These are phyloP conservation scores for Crioceris asparagi DNA, from an alignment of 2,888 invertebrate species.

Conservation along the genomic window DNA sequence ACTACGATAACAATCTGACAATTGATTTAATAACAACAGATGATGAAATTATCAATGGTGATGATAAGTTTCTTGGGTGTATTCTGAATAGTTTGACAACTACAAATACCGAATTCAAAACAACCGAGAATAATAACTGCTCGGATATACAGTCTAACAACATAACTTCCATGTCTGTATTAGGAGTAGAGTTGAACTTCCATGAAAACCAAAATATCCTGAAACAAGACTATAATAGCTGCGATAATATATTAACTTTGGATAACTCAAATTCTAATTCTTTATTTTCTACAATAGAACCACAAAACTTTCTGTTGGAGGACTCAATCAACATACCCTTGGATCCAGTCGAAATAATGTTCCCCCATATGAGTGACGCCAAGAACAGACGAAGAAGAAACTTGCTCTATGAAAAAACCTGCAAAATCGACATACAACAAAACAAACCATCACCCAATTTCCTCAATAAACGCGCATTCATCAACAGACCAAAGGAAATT, in stretches of 20 bases:
- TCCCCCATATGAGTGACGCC: slow-evolving; percentile 35
- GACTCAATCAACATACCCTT: slow-evolving; percentile 15
- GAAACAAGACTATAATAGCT: slow-evolving; percentile 21
- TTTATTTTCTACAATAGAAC: slow-evolving; percentile 24
- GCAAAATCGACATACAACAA: slow-evolving; percentile 16
- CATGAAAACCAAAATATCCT: slow-evolving; percentile 20
- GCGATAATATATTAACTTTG: slow-evolving; percentile 23
- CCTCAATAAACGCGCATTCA: not conserved
- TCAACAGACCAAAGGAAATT: slow-evolving; percentile 17
- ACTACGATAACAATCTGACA: too few species aligned
- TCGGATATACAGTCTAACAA: slow-evolving; percentile 13
- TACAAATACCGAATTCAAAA: slow-evolving; percentile 8
- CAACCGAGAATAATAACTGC: slow-evolving; percentile 11
- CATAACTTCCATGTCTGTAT: slow-evolving; percentile 26
- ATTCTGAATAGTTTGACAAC: slow-evolving; percentile 21
- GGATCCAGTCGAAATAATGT: slow-evolving; percentile 27
- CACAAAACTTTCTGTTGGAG: slow-evolving; percentile 20
- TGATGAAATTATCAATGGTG: slow-evolving; percentile 22
- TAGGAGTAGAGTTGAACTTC: slow-evolving; percentile 30
- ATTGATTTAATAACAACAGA: too few species aligned
- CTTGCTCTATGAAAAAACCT: slow-evolving; percentile 33
- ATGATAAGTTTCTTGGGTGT: slow-evolving; percentile 24
- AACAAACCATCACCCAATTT: slow-evolving; percentile 2
- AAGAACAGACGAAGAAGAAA: slow-evolving; percentile 34
- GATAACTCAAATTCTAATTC: slow-evolving; percentile 19